Conservation (phyloP, 2,888 invertebrate species). For the Xanthia togata region DNA sequence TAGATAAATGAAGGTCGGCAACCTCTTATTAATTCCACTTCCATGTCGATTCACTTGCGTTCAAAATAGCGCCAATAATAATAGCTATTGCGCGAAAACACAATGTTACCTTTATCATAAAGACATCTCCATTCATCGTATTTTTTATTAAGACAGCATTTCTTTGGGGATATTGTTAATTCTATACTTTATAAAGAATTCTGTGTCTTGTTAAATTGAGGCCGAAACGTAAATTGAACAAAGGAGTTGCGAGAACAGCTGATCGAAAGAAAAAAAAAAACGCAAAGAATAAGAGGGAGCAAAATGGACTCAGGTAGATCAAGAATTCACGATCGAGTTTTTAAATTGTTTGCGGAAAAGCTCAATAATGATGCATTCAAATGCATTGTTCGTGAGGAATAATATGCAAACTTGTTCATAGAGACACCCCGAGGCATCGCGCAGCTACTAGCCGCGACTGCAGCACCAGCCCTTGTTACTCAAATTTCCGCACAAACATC, state of each 20-base stretch:
- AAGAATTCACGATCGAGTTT: slow-evolving; percentile 34
- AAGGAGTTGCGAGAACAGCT: slow-evolving; percentile 70
- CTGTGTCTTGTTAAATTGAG: slow-evolving; percentile 57
- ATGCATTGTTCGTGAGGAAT: slow-evolving; percentile 39
- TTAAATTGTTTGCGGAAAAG: slow-evolving; percentile 56
- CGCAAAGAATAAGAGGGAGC: slow-evolving; percentile 46
- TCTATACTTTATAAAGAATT: slow-evolving; percentile 50
- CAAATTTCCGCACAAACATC: slow-evolving; percentile 67
- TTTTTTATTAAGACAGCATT: slow-evolving; percentile 55
- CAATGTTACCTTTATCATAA: slow-evolving; percentile 57
- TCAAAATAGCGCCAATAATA: slow-evolving; percentile 55
- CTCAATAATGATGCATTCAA: slow-evolving; percentile 41
- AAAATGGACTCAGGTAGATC: slow-evolving; percentile 65
- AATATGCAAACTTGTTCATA: slow-evolving; percentile 34
- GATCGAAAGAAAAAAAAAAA: slow-evolving; percentile 64
- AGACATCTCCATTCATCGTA: slow-evolving; percentile 51
- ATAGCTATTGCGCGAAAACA: slow-evolving; percentile 52
- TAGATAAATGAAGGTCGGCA: slow-evolving; percentile 50
- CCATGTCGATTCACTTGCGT: slow-evolving; percentile 50
- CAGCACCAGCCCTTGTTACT: slow-evolving; percentile 42
- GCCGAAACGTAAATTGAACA: slow-evolving; percentile 57
- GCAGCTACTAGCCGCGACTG: slow-evolving; percentile 25
- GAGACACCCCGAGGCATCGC: background rate
- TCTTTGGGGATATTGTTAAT: slow-evolving; percentile 56
- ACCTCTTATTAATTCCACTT: slow-evolving; percentile 47